Conservation (phyloP, 2,888 invertebrate genomes). For the Matsumyia berberina region DNA sequence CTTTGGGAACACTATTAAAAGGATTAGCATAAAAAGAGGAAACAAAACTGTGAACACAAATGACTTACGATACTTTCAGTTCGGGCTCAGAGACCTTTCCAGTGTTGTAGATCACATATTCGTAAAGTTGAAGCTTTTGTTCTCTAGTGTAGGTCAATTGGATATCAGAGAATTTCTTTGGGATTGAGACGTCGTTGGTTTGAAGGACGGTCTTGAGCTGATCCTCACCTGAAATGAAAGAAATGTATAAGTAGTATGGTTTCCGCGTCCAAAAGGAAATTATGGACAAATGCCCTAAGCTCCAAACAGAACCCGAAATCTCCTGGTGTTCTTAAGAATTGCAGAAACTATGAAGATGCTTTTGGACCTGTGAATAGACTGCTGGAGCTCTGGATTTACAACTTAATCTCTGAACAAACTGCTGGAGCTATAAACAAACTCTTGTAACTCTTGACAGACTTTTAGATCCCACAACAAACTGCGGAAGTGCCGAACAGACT, state of each 20-base stretch:
- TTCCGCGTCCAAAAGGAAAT: no score
- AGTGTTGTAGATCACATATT: conserved; percentile 79
- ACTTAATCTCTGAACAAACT: no score
- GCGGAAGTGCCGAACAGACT: no score
- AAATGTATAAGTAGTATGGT: neutral
- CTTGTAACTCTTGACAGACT: no score
- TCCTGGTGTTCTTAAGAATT: no score
- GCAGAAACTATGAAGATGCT: no score
- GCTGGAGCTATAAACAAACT: no score
- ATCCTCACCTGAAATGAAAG: conserved; percentile 44
- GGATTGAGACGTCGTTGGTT: conserved; percentile 51
- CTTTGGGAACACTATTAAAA: conserved; percentile 55
- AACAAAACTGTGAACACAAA: neutral
- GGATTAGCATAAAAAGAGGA: conserved; percentile 18
- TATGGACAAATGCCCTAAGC: no score
- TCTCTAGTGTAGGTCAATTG: conserved; percentile 78
- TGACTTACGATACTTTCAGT: conserved; percentile 77
- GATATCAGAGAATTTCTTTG: conserved; percentile 79
- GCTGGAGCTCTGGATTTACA: no score
- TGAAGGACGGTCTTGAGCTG: conserved; percentile 77
- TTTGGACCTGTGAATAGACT: no score
- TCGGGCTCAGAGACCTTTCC: conserved; percentile 77
- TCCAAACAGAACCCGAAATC: no score
- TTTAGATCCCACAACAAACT: no score
- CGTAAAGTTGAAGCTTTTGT: conserved; percentile 80